Evolutionary conservation across 1,140 invertebrate genomes (phyloP).

Genomic region (Drosophila tsacasi): DNA sequence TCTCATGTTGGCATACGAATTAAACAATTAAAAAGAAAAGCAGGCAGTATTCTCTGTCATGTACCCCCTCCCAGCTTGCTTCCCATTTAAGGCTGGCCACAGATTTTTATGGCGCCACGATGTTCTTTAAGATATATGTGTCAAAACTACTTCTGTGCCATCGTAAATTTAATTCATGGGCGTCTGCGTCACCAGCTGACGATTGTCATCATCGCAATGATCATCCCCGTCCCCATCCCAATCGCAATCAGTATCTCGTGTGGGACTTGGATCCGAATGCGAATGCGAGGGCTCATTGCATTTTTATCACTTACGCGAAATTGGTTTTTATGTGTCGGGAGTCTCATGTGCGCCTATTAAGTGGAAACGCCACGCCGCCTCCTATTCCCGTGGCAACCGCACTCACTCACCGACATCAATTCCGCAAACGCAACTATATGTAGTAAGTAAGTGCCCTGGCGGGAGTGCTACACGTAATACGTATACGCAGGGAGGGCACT

Average conservation of each 20-base stretch:
- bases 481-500: conserved; percentile 38
- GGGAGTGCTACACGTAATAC: conserved; percentile 20
- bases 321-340: conserved; percentile 79
- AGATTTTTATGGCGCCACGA: conserved; percentile 49
- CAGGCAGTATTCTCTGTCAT: conserved; percentile 13
- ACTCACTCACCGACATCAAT: conserved; percentile 54
- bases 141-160: conserved; percentile 76
- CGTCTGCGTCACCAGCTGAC: conserved; percentile 67
- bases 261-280: conserved; percentile 34
- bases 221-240: conserved; percentile 23
- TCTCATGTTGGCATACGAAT: conserved; percentile 61
- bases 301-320: conserved; percentile 84
- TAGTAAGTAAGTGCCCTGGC: conserved; percentile 25
- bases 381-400: conserved; percentile 41
- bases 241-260: conserved; percentile 41
- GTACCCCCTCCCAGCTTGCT: not conserved
- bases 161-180: conserved; percentile 78
- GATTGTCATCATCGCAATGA: conserved; percentile 48
- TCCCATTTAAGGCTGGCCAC: conserved; percentile 49
- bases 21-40: conserved; percentile 71
- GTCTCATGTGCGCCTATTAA: conserved; percentile 81
- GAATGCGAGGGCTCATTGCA: conserved; percentile 74
- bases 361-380: conserved; percentile 70
- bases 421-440: conserved; percentile 45
- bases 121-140: conserved; percentile 66